Evolutionary conservation across 2,888 invertebrate species (phyloP).

Genomic region (Melangyna quadrimaculata): DNA sequence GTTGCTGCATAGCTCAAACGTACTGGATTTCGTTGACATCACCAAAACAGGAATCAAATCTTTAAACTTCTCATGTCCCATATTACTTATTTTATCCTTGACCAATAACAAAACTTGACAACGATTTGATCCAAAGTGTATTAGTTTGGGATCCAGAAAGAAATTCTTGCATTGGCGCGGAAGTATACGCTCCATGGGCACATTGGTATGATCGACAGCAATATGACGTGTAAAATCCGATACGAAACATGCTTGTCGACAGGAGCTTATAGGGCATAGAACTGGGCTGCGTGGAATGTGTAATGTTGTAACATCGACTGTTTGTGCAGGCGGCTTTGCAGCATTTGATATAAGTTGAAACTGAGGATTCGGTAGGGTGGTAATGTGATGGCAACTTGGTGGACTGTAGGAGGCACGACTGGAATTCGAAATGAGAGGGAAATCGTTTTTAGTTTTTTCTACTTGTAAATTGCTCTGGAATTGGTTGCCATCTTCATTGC

Average conservation of each 20-base stretch:
- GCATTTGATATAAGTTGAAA: not conserved
- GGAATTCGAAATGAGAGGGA: not conserved
- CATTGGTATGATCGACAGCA: conserved; percentile 74
- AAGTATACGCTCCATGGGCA: conserved; percentile 76
- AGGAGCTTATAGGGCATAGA: conserved; percentile 75
- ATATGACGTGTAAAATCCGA: conserved; percentile 77
- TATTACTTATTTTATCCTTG: conserved; percentile 74
- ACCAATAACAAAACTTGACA: conserved; percentile 77
- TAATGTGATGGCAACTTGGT: not conserved
- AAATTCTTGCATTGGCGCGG: conserved; percentile 75
- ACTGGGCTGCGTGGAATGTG: conserved; percentile 75
- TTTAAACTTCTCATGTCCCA: conserved; percentile 73
- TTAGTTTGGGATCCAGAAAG: conserved; percentile 75
- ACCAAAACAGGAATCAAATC: conserved; percentile 76
- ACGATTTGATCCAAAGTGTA: conserved; percentile 72
- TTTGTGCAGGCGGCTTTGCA: not conserved
- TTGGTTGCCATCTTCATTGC: not conserved
- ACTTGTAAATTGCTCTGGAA: not conserved
- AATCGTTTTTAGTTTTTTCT: not conserved
- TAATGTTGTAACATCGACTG: conserved; percentile 39
- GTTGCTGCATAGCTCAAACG: conserved; percentile 66
- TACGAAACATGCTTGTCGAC: conserved; percentile 74
- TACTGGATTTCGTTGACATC: conserved; percentile 75
- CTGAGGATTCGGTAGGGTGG: not conserved
- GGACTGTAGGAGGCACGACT: conserved; percentile 10